Conservation (phyloP, 2,113 vertebrate species). For the Microcebus griseorufus region DNA sequence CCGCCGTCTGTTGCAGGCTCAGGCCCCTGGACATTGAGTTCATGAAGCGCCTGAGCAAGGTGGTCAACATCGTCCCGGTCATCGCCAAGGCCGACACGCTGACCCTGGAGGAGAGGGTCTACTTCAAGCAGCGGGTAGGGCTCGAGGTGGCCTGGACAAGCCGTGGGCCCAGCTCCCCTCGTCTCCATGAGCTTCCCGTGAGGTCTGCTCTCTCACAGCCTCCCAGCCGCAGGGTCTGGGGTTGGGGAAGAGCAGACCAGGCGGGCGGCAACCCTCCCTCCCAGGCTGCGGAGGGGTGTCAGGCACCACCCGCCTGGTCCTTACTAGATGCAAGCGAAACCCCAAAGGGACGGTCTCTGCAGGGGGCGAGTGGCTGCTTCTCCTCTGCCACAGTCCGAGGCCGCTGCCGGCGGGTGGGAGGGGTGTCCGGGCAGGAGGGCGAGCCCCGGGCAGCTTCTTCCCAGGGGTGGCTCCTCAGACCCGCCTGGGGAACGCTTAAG, state of each 20-base stretch:
- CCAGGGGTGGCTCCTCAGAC: rapidly evolving
- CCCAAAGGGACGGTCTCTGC: neutral
- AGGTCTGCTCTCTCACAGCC: neutral
- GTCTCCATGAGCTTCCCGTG: neutral
- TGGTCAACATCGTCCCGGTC: slow-evolving; percentile 98
- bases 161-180: neutral
- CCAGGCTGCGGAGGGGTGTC: rapidly evolving
- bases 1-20: slow-evolving; percentile 84
- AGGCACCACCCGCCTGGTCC: neutral
- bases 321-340: neutral
- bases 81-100: slow-evolving; percentile 97
- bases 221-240: neutral
- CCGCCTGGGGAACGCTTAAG: neutral
- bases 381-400: rapidly evolving
- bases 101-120: slow-evolving; percentile 96
- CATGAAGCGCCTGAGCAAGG: slow-evolving; percentile 98
- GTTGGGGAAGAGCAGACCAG: neutral
- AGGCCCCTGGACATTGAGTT: slow-evolving; percentile 97
- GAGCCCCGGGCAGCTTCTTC: neutral
- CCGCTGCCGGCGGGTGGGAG: rapidly evolving
- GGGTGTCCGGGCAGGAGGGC: neutral
- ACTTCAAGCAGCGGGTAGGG: slow-evolving; percentile 94
- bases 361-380: neutral
- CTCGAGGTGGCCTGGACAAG: neutral
- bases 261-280: rapidly evolving